These are phyloP conservation scores for Aphidius colemani DNA, from an alignment of 2,888 invertebrate species.

Conservation along the genomic window DNA sequence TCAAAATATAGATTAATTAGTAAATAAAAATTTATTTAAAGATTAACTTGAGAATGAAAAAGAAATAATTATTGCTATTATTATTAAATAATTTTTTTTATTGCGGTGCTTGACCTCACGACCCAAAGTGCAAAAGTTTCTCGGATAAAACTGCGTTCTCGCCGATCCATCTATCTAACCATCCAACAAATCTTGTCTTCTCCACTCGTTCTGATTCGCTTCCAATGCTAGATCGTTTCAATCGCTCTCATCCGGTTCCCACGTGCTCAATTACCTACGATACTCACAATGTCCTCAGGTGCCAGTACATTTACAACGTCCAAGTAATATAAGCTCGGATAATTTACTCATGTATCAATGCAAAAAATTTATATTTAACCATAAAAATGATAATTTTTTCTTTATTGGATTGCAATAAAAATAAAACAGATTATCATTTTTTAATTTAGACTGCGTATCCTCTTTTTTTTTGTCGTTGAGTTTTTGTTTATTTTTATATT, in stretches of 20 bases:
- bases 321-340: conserved; percentile 7
- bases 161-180: conserved; percentile 2
- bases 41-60: too few species aligned
- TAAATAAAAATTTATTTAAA: too few species aligned
- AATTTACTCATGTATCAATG: conserved; percentile 14
- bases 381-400: background rate
- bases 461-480: conserved; percentile 11
- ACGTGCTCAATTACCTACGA: conserved; percentile 36
- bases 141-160: background rate
- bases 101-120: too few species aligned
- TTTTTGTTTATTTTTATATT: conserved; percentile 14
- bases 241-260: conserved; percentile 39
- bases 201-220: conserved; percentile 10
- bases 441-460: background rate
- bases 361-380: conserved; percentile 3
- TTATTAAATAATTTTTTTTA: too few species aligned
- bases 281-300: conserved; percentile 20
- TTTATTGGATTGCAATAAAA: background rate
- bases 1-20: too few species aligned
- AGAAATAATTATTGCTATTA: too few species aligned
- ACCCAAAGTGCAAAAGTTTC: too few species aligned
- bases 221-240: conserved; percentile 19
- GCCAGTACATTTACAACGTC: conserved; percentile 16
- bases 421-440: background rate
- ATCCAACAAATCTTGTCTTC: conserved; percentile 14